phyloP scores from a whole-genome alignment of 1,140 invertebrate species.

The Zaprionus inermis region DNA sequence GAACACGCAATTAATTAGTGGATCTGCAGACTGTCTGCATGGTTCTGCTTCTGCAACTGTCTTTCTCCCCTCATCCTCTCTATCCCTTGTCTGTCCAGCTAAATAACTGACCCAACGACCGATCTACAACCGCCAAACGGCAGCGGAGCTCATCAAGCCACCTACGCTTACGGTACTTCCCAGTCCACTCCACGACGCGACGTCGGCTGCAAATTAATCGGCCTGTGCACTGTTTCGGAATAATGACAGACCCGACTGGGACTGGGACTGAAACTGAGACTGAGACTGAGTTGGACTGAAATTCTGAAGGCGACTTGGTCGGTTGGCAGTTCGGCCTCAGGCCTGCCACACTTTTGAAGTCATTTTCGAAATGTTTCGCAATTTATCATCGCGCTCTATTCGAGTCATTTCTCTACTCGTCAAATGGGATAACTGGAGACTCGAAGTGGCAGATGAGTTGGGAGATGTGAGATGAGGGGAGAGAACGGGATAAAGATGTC shows the following conservation, averaged over 20 bases:
- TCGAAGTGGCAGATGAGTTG: neutral
- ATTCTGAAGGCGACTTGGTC: conserved; percentile 10
- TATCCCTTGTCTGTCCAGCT: neutral
- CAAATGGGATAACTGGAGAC: conserved; percentile 17
- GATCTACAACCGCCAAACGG: conserved; percentile 31
- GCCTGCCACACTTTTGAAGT: conserved; percentile 63
- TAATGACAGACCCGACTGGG: conserved; percentile 40
- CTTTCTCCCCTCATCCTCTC: neutral
- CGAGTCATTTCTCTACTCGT: conserved; percentile 50
- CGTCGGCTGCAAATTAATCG: conserved; percentile 71
- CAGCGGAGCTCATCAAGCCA: conserved; percentile 75
- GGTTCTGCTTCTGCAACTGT: neutral
- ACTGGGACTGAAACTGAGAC: conserved; percentile 5
- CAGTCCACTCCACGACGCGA: conserved; percentile 14
- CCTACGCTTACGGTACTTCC: conserved; percentile 78
- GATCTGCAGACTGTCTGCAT: conserved; percentile 24
- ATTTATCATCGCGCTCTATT: conserved; percentile 59
- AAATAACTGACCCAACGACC: conserved; percentile 34
- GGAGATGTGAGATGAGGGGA: neutral
- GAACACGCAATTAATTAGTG: conserved; percentile 76
- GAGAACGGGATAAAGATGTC: conserved; percentile 50
- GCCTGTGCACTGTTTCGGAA: conserved; percentile 47
- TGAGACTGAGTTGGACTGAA: neutral
- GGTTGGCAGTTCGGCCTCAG: conserved; percentile 32
- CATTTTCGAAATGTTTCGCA: conserved; percentile 59